These are phyloP conservation scores for Pogoniulus pusillus DNA, from an alignment of 2,797 vertebrate species.

Conservation along the genomic window DNA sequence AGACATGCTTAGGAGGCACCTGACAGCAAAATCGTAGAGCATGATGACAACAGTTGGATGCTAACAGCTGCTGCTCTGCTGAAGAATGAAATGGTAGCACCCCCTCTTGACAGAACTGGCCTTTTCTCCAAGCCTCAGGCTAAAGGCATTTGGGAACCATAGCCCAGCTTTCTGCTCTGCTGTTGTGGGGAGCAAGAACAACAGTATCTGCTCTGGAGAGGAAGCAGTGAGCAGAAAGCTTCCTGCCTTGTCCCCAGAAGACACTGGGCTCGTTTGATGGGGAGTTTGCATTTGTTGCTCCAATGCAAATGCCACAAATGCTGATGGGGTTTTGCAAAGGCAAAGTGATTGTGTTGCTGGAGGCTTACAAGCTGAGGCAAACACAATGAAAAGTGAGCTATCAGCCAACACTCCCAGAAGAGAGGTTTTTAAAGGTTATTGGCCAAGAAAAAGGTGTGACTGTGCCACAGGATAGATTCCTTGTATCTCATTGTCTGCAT, in stretches of 20 bases:
- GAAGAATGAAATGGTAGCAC: background rate
- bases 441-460: background rate
- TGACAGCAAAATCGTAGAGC: conserved; percentile 61
- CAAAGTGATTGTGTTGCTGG: background rate
- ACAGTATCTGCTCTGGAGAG: background rate
- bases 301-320: conserved; percentile 15
- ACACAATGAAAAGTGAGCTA: background rate
- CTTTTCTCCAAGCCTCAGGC: background rate
- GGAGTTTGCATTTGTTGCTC: background rate
- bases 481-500: background rate
- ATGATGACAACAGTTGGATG: background rate
- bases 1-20: conserved; percentile 87
- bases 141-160: background rate
- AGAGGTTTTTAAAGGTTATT: background rate
- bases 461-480: background rate
- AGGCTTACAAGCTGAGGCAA: background rate
- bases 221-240: background rate
- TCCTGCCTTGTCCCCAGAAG: background rate
- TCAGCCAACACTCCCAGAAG: background rate
- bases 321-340: background rate
- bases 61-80: background rate
- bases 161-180: background rate
- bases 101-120: background rate
- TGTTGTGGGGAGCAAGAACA: background rate
- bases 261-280: background rate